Evolutionary conservation across 2,113 vertebrate genomes (phyloP), one percentile per base, ranked within the genome.

Genomic region (Cercocebus atys): DNA sequence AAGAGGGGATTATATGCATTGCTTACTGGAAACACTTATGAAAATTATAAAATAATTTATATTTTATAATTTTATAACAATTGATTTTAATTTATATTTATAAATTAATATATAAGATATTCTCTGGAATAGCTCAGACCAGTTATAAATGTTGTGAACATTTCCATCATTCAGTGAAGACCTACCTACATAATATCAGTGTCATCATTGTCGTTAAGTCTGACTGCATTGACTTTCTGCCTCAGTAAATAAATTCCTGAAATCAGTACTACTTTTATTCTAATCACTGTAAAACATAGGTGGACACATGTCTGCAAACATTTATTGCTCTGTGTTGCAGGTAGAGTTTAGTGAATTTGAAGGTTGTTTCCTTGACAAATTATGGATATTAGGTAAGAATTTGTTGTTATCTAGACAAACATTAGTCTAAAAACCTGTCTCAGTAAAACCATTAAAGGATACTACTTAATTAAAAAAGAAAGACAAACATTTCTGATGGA

Each of bases 331-430:
- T 95, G 11, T 55, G 50, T 92, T 43, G 5, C 68, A 89, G 92
- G 27, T 25, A 93, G 80, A 87, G 23, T 94, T 98, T 93, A 96
- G 68, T 55, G 61, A 82, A 25, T 97, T 92, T 95, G 85, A 97
- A 98, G 90, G 86, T 50, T 97, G 83, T 96, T 98, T 73, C 16
- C 83, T 22, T 85, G 82, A 96, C 90, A 98, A 98, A 97, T 97
- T 95, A 75, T 35, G 83, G 84, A 45, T 23, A 87, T 38, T 83
- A 94, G 52, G 25, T 93, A 97, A 90, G 76, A 64, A 70, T 96
- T 95, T 93, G 61, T 61, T 93, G 25, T 25, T 98, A 45, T 97
- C 86, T 97, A 97, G 96, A 92, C 57, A 79, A 73, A 84, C 82
- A 94, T 96, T 96, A 97, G 95, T 98, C 85, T 97, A 20, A 23